These are phyloP conservation scores for Amiota mariae DNA, from an alignment of 2,888 invertebrate genomes.

Conservation along the genomic window DNA sequence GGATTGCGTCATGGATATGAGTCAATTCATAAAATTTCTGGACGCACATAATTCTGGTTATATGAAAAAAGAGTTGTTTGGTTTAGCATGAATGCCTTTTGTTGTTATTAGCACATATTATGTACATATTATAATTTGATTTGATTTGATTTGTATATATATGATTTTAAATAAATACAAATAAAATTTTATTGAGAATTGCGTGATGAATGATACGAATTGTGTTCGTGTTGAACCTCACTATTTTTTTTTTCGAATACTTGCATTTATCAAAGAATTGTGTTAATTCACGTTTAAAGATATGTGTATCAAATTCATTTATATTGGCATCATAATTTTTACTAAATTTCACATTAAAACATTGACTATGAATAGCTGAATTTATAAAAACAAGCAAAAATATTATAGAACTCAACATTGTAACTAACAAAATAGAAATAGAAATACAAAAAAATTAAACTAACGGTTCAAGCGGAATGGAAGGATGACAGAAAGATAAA, in stretches of 20 bases:
- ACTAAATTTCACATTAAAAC: slow-evolving; percentile 60
- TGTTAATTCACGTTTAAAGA: slow-evolving; percentile 61
- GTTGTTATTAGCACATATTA: background rate
- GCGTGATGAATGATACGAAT: no score
- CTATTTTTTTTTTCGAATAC: background rate
- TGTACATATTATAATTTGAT: no score
- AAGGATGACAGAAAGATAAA: no score
- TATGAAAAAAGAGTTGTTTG: slow-evolving; percentile 88
- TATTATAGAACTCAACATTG: slow-evolving; percentile 47
- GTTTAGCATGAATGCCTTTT: slow-evolving; percentile 73
- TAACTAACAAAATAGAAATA: slow-evolving; percentile 16
- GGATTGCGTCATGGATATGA: slow-evolving; percentile 84
- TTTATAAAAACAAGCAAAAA: slow-evolving; percentile 45
- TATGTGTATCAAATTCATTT: slow-evolving; percentile 54
- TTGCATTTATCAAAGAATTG: slow-evolving; percentile 69
- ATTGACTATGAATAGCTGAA: slow-evolving; percentile 30
- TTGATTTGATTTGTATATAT: background rate
- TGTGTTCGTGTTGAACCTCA: background rate
- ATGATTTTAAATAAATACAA: background rate
- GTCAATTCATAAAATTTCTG: slow-evolving; percentile 84
- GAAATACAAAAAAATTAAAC: background rate
- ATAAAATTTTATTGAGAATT: no score
- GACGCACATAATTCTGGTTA: slow-evolving; percentile 80
- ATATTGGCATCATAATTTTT: slow-evolving; percentile 52
- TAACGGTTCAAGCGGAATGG: background rate